These are phyloP conservation scores for Pristionchus exspectatus DNA, from an alignment of 2,888 invertebrate genomes.

Conservation along the genomic window DNA sequence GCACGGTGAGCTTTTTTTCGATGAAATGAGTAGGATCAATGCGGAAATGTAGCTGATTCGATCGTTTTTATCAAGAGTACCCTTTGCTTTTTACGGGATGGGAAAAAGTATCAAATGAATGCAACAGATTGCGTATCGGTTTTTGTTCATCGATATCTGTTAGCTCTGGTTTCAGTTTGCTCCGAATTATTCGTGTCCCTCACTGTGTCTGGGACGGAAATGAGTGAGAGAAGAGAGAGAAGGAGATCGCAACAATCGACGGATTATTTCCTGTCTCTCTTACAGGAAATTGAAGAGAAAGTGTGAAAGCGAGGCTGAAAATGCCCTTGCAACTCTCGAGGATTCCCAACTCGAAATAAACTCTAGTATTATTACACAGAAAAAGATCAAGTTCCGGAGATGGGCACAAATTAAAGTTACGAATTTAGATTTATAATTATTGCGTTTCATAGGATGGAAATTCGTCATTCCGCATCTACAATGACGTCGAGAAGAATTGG, in stretches of 20 bases:
- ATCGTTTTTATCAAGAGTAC: not conserved
- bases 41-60: not conserved
- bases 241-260: conserved; percentile 25
- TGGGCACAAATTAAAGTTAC: not conserved
- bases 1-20: conserved; percentile 51
- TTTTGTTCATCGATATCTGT: not conserved
- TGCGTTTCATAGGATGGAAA: not conserved
- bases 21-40: not conserved
- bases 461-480: conserved; percentile 57
- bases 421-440: not conserved
- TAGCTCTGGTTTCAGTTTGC: not conserved
- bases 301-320: not conserved
- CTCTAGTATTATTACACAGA: conserved; percentile 17
- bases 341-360: not conserved
- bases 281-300: conserved; percentile 14
- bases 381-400: not conserved
- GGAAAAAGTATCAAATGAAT: not conserved
- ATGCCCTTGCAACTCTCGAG: not conserved
- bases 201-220: conserved; percentile 22
- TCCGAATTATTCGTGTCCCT: conserved; percentile 21
- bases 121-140: not conserved
- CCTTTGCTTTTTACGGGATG: not conserved
- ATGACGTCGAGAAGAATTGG: conserved; percentile 62
- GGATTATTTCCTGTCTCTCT: conserved; percentile 44
- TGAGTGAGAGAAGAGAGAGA: not conserved